Evolutionary conservation across 2,113 vertebrate genomes (phyloP), one percentile per base, ranked within the genome.

Genomic region (Caranx ignobilis): DNA sequence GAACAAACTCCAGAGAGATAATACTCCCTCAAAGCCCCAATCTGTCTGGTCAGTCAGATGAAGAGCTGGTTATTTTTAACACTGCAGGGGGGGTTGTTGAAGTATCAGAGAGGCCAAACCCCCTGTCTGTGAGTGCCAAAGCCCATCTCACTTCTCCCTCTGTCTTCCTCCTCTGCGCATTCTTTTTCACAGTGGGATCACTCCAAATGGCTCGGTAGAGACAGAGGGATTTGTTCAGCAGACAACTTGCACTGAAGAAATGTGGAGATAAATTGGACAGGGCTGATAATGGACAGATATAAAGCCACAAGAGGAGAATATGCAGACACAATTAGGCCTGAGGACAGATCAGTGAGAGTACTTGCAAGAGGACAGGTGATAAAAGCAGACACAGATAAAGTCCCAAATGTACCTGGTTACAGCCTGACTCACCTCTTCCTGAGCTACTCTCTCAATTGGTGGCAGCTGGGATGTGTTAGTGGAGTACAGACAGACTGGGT

Each of bases 11-110:
- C 77, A 87, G 76, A 76, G 88, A 91, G 91, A 94, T 94, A 94
- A 94, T 91, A 85, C 91, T 90, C 90, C 92, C 84, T 79, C 85
- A 87, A 89, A 94, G 88, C 82, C 89, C 89, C 87, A 75, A 86
- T 88, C 83, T 90, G 91, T 91, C 93, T 92, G 88, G 88, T 82
- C 83, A 88, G 91, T 90, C 81, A 67, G 86, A 90, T 78, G 78
- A 75, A 84, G 87, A 71, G 91, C 74, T 85, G 83, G 90, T 92
- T 94, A 94, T 94, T 94, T 94, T 94, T 94, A 94, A 91, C 90
- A 81, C 84, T 65, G 77, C 67, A 60, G 82, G 90, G 55, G 60
- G 41, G 43, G 47, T 69, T 82, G 82, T 77, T 80, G 37, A 75
- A 82, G 89, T 89, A 89, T 89, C 88, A 84, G 64, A 88, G 76